A percentile compares a stretch with the other conserved stretches of the same genome.
Conservation (phyloP, 2,113 vertebrate species). For the Cnemophilus loriae region DNA sequence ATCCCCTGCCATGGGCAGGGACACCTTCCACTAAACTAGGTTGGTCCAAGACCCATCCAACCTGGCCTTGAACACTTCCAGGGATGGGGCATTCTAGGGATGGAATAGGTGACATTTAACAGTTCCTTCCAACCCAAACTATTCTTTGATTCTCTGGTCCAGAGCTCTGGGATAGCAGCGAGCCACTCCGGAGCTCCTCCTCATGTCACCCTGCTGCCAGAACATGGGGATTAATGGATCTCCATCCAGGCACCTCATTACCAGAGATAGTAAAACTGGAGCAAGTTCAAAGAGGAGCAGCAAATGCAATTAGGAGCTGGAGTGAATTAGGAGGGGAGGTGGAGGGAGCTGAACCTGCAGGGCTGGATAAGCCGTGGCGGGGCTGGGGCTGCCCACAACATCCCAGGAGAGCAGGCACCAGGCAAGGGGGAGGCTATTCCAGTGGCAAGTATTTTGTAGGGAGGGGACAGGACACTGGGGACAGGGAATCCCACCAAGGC, state of each 20-base stretch:
- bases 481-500: neutral
- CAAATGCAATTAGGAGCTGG: neutral
- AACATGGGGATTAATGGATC: neutral
- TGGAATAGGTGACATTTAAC: neutral
- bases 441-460: neutral
- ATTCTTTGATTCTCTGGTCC: neutral
- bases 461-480: neutral
- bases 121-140: neutral
- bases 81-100: neutral
- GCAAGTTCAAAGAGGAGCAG: slow-evolving; percentile 43
- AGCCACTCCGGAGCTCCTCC: neutral
- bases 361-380: neutral
- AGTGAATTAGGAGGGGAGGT: neutral
- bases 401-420: neutral
- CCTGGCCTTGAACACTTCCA: neutral
- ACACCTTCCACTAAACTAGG: neutral
- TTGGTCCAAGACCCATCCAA: neutral
- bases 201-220: neutral
- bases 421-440: neutral
- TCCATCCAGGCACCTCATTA: slow-evolving; percentile 34
- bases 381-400: neutral
- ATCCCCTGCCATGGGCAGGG: neutral
- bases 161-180: neutral
- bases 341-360: neutral
- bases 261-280: slow-evolving; percentile 43